phyloP scores from a whole-genome alignment of 2,113 vertebrate species.

The Gadus macrocephalus region DNA sequence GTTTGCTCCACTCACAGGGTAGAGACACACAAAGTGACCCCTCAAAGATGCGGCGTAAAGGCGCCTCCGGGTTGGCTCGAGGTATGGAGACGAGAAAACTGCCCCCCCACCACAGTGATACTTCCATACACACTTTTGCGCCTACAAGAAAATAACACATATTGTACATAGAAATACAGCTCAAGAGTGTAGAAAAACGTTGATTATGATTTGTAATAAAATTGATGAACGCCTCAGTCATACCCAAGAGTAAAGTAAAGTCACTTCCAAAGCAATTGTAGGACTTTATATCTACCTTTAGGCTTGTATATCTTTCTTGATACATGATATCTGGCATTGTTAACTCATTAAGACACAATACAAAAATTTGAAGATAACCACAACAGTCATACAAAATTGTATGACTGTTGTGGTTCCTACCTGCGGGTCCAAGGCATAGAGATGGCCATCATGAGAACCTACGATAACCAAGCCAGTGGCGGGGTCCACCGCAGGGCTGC shows the following conservation, averaged over 20 bases:
- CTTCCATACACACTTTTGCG: constrained; percentile 80
- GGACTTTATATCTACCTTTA: too few species aligned
- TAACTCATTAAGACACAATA: too few species aligned
- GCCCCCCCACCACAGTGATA: constrained; percentile 77
- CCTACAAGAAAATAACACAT: constrained; percentile 61
- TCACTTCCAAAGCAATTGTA: too few species aligned
- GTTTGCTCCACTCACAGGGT: constrained; percentile 72
- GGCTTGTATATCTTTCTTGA: too few species aligned
- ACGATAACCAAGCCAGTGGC: constrained; percentile 78
- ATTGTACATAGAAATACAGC: too few species aligned
- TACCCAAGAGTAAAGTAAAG: too few species aligned
- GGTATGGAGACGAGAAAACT: constrained; percentile 87
- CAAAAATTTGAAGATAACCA: too few species aligned
- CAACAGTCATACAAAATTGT: too few species aligned
- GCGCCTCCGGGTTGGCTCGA: constrained; percentile 68
- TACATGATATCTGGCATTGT: too few species aligned
- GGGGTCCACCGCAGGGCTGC: constrained; percentile 78
- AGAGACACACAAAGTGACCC: constrained; percentile 77
- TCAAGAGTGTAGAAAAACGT: too few species aligned
- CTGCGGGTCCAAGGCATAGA: constrained; percentile 86
- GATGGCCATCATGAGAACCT: constrained; percentile 87
- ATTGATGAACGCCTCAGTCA: too few species aligned
- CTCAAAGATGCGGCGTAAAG: constrained; percentile 84
- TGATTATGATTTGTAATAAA: too few species aligned
- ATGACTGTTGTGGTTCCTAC: constrained; percentile 50